Base-by-base conservation (phyloP, 2,797 vertebrate species). In the Echeneis naucrates region DNA sequence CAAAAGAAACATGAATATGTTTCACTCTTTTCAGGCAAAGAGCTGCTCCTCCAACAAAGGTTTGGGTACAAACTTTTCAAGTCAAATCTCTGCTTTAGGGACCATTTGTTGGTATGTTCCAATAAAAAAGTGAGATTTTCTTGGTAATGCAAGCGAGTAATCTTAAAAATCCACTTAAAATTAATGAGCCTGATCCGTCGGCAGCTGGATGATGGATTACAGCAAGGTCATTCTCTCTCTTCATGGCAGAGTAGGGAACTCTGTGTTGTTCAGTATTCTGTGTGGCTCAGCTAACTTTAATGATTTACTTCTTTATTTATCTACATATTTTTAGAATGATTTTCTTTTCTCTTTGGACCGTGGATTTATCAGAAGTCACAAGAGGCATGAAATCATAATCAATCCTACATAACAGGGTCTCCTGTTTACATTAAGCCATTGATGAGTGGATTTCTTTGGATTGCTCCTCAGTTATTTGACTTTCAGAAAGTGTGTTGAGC, bases 141-240 rank as follows among this genome's bases (percentile, higher is more conserved):
- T n/a, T 13, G 10, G 19, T 30, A 11, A 47, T 11, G 17, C 32
- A 35, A 47, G 0, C 68, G 10, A 48, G 66, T 40, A 30, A 10
- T 0, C 44, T 65, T 69, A 58, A 47, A 58, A n/a, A 58, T 61
- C 10, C 23, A 33, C n/a, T 37, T 2, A 24, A 60, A 76, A 79
- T 54, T 66, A 50, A 73, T 47, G 9, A 75, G 57, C 73, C 72
- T 79, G 68, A 33, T 40, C 47, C 61, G 67, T 75, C 27, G 30
- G 72, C 80, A 84, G 78, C 78, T 70, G 27, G 67, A 86, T 72
- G 74, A 82, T 73, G 58, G 77, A 80, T 65, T 47, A 27, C 23
- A 55, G 26, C 44, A 61, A 66, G 21, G 38, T 54, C 57, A 48
- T n/a, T 30, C 50, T 21, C 40, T 68, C 37, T 72, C 14, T 12